Conservation (phyloP, 2,113 vertebrate species). For the Sigmodon hispidus region DNA sequence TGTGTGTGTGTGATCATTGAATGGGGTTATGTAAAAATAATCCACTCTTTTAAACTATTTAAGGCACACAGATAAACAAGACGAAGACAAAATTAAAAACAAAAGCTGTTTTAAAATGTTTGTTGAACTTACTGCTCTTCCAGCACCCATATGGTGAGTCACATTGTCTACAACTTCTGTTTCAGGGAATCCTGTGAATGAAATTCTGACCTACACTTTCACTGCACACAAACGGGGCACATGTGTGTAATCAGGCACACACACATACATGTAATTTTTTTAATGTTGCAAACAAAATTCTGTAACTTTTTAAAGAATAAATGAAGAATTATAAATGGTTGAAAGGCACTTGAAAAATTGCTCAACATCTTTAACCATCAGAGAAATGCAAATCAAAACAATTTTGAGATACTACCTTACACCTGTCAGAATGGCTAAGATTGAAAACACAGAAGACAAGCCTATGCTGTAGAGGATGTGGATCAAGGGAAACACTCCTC, state of each 20-base stretch:
- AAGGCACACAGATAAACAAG: constrained; percentile 10
- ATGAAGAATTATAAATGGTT: no score
- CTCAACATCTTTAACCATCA: no score
- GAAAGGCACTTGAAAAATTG: no score
- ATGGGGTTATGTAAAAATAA: constrained; percentile 35
- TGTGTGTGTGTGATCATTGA: no score
- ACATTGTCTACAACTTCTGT: background rate
- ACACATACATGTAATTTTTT: background rate
- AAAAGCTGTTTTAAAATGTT: constrained; percentile 21
- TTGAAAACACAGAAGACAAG: no score
- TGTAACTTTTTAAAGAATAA: background rate
- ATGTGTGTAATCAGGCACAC: background rate
- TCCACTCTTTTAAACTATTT: background rate
- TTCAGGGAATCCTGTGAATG: background rate
- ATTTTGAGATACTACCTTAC: no score
- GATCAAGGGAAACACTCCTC: no score
- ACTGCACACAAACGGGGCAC: background rate
- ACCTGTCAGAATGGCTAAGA: no score
- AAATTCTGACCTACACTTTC: background rate
- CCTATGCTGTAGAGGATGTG: no score
- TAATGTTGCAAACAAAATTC: background rate
- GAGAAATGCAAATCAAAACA: no score
- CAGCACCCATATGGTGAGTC: background rate
- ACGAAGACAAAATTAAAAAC: constrained; percentile 21
- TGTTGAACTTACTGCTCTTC: background rate